Evolutionary conservation across 30 jellyfish, hydroid and myxozoan genomes (phyloP), one percentile per base, ranked within the genome.

Genomic region (Clytia hemisphaerica): DNA sequence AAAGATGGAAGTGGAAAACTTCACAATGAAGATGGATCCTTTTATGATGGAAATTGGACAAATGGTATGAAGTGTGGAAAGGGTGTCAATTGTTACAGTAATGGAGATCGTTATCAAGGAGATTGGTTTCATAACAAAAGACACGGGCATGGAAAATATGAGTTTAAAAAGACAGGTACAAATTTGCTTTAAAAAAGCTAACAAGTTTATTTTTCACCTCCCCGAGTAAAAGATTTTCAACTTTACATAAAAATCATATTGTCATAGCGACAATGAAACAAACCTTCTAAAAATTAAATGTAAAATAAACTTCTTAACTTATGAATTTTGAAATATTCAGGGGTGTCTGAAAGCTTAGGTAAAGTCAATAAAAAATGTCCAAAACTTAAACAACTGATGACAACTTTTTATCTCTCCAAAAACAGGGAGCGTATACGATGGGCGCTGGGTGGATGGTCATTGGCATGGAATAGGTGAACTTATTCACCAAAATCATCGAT

Each of bases 361-460:
- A n/a, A n/a, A n/a, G n/a, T n/a, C n/a, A n/a, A n/a, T n/a, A n/a
- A n/a, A n/a, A n/a, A n/a, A n/a, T n/a, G n/a, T n/a, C n/a, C n/a
- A n/a, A n/a, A n/a, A n/a, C n/a, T n/a, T n/a, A n/a, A n/a, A n/a
- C n/a, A n/a, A n/a, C n/a, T n/a, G n/a, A n/a, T n/a, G n/a, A n/a
- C n/a, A n/a, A n/a, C n/a, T n/a, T n/a, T n/a, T n/a, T n/a, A n/a
- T n/a, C n/a, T n/a, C n/a, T n/a, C n/a, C n/a, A n/a, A n/a, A n/a
- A n/a, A n/a, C 25, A 65, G 78, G 78, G 6, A 36, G 46, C 0
- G 16, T 37, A 7, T 32, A 35, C 32, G 78, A 65, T 22, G 78
- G 78, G 2, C 26, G 40, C 21, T 65, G 78, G 78, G 70, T 65
- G 69, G 37, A 65, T 22, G 78, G 78, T 2, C 37, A 65, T 35